Base-by-base conservation (phyloP, 1,140 invertebrate genomes). In the Drosophila prosaltans region DNA sequence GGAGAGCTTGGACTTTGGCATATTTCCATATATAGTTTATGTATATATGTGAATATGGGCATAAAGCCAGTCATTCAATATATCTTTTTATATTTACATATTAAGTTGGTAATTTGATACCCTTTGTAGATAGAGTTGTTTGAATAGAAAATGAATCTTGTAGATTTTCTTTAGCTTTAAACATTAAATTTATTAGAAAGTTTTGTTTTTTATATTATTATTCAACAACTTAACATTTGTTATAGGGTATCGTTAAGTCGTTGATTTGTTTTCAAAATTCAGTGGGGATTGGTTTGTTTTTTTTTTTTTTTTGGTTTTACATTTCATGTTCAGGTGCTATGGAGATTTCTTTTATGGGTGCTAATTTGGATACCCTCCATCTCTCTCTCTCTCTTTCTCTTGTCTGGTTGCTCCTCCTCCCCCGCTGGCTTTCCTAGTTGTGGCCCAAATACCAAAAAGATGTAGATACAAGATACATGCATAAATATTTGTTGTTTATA, bases 391-490 rank as follows among this genome's bases (percentile, higher is more conserved):
- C 7, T 48, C 2, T 48, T 2, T 24, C 7, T 51, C 2, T 26
- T 26, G 45, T 51, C 6, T 48, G 16, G 24, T 51, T 51, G 8
- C 45, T 51, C 45, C 45, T 36, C 32, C 32, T 36, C 32, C 32
- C 32, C 32, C 32, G 32, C 45, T 59, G 32, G 2, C 57, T 24
- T 59, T 59, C n/a, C 32, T 24, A 40, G 36, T 40, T 59, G 45
- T 74, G 75, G 59, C 75, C 75, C 58, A 78, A 78, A 74, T 78
- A 69, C 59, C 58, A 71, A 45, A 73, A 10, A 77, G 63, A 74
- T 69, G 41, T 59, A 39, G 62, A 16, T 54, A 59, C 41, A 51
- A 76, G 36, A 68, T 39, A 21, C 16, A 59, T 24, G 32, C 32
- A 51, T 51, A 26, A 51, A 51, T 51, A 26, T 26, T 51, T 39